A percentile compares a stretch with the other conserved stretches of the same genome.
These are phyloP conservation scores for Sipha maydis DNA, from an alignment of 2,888 invertebrate genomes.

Conservation along the genomic window DNA sequence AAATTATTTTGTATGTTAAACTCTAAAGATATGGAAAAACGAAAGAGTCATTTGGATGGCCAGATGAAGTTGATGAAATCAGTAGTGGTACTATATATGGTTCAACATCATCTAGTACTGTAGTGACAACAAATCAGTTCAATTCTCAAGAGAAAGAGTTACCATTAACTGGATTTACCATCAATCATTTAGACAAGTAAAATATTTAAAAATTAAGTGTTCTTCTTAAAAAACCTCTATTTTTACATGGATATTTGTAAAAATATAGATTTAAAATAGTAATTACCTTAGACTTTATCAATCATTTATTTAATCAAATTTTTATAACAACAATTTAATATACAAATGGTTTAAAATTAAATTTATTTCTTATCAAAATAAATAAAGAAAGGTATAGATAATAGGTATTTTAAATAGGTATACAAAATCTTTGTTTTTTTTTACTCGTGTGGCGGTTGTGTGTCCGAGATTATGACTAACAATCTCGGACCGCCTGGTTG, in stretches of 20 bases:
- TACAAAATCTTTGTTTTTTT: no score
- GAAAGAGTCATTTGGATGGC: conserved; percentile 96
- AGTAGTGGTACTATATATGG: conserved; percentile 61
- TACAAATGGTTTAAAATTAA: no score
- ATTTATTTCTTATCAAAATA: no score
- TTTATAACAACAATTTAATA: no score
- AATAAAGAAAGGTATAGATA: no score
- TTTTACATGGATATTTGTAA: no score
- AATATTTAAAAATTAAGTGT: not conserved
- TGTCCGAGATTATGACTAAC: no score
- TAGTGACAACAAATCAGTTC: conserved; percentile 50
- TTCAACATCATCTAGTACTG: conserved; percentile 54
- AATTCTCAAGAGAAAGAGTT: conserved; percentile 54
- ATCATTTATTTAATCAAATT: no score
- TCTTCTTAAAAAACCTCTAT: no score
- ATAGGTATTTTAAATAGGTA: no score
- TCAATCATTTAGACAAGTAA: conserved; percentile 57
- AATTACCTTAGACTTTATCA: not conserved
- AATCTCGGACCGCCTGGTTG: no score
- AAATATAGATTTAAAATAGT: not conserved
- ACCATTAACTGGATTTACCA: conserved; percentile 47
- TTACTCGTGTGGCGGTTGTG: no score
- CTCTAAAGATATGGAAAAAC: conserved; percentile 85
- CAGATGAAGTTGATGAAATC: conserved; percentile 89
- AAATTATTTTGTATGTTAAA: conserved; percentile 10